Base-by-base conservation (phyloP, 2,888 invertebrate genomes). In the Arge pagana region DNA sequence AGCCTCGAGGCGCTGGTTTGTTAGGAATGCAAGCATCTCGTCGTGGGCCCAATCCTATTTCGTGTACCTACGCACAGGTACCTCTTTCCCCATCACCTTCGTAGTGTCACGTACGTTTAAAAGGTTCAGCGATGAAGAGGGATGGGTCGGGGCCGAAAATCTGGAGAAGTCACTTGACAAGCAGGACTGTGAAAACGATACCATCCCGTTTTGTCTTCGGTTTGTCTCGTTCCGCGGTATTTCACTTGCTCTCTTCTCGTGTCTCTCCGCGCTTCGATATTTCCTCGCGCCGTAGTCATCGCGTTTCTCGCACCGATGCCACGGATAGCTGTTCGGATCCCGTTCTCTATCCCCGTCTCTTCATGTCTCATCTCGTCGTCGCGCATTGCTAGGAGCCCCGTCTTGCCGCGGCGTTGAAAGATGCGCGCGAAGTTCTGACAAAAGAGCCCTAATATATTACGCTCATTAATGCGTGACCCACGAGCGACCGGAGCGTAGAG, bases 391-490 rank as follows among this genome's bases (percentile, higher is more conserved):
- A 35, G 19, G 48, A 33, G 54, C 62, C 54, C 67, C 64, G 65
- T 60, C 58, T 55, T 63, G 67, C 66, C 68, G 63, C 57, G 60
- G 57, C 57, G 62, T 52, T 67, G 67, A 69, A 67, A 69, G 67
- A 63, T 63, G 62, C 52, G 56, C 57, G 55, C 45, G 45, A 45
- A 35, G 53, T 59, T 52, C 61, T 61, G 59, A 73, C 72, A 72
- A 73, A 73, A 60, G 70, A 68, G 62, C 66, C 63, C 69, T 70
- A 67, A 72, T 71, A 72, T 72, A 73, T 73, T 71, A 70, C 70
- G 70, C 68, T 70, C 72, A 72, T 73, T 73, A 73, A 71, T 69
- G 63, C 61, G 48, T 48, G 50, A 54, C 54, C 59, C 60, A 56
- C 58, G 55, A 60, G 55, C 54, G 54, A 51, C 43, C 52, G 48